These are phyloP conservation scores for Protaetia brevitarsis DNA, from an alignment of 1,140 invertebrate genomes.

Conservation along the genomic window DNA sequence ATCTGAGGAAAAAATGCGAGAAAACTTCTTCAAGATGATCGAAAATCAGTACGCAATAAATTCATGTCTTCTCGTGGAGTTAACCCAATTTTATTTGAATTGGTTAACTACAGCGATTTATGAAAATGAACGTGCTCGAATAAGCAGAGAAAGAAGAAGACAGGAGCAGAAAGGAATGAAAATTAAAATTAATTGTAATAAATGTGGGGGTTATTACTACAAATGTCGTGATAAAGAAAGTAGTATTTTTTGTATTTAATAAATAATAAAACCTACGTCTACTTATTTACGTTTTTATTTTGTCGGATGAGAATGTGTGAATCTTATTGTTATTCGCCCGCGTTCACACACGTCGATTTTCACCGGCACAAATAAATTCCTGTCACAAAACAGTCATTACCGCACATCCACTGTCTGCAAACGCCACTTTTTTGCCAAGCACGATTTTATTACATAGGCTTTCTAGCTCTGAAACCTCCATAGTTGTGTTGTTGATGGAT, in stretches of 20 bases:
- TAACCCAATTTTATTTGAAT: conserved; percentile 18
- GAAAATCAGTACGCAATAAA: neutral
- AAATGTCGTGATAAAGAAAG: neutral
- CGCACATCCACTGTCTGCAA: too few species aligned
- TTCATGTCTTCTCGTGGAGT: neutral
- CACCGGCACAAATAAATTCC: too few species aligned
- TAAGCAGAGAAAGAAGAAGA: neutral
- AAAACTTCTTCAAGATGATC: conserved; percentile 5
- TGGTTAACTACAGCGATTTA: conserved; percentile 21
- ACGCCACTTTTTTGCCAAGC: too few species aligned
- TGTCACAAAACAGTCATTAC: too few species aligned
- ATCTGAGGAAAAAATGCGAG: neutral
- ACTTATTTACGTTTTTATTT: neutral
- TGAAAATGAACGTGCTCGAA: neutral
- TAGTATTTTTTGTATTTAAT: neutral
- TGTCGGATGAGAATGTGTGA: too few species aligned
- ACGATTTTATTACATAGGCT: too few species aligned
- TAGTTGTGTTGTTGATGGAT: too few species aligned
- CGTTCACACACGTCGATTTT: too few species aligned
- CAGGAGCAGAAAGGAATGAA: neutral
- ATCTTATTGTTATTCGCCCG: too few species aligned
- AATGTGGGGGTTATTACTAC: conserved; percentile 14
- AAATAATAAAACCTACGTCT: neutral
- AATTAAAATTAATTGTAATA: conserved; percentile 5
- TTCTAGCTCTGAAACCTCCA: too few species aligned